These are phyloP conservation scores for Trachelus iudaicus DNA, from an alignment of 2,888 invertebrate genomes.

Conservation along the genomic window DNA sequence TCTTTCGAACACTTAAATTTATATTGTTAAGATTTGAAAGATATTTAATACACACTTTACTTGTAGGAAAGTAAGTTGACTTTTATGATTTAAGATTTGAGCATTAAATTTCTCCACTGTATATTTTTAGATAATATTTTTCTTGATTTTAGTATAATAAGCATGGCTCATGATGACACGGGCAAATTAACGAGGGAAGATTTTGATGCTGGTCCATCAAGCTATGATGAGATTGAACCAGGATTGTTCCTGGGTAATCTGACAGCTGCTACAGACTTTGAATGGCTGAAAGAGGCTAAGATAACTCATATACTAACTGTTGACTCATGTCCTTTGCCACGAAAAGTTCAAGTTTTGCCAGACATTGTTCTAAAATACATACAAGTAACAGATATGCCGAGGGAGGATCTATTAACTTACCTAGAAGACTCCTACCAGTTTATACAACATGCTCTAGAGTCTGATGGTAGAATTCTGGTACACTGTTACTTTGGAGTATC, in stretches of 20 bases:
- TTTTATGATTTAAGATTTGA: not conserved
- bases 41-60: not conserved
- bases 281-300: slow-evolving; percentile 73
- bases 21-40: not conserved
- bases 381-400: slow-evolving; percentile 85
- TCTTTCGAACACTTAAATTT: not conserved
- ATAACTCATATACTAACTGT: slow-evolving; percentile 85
- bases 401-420: slow-evolving; percentile 85
- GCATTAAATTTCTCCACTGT: not conserved
- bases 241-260: slow-evolving; percentile 77
- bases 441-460: slow-evolving; percentile 75
- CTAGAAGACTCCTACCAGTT: slow-evolving; percentile 83
- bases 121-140: not conserved
- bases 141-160: slow-evolving; percentile 8
- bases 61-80: not conserved
- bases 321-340: slow-evolving; percentile 85
- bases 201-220: slow-evolving; percentile 71
- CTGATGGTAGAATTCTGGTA: slow-evolving; percentile 79
- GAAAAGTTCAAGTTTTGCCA: slow-evolving; percentile 76
- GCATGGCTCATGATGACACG: slow-evolving; percentile 36
- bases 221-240: slow-evolving; percentile 69
- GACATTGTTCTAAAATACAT: slow-evolving; percentile 79
- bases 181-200: slow-evolving; percentile 61
- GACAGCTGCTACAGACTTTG: slow-evolving; percentile 81
- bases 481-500: slow-evolving; percentile 95